Base-by-base conservation (phyloP, 2,113 vertebrate species). In the Euleptes europaea region DNA sequence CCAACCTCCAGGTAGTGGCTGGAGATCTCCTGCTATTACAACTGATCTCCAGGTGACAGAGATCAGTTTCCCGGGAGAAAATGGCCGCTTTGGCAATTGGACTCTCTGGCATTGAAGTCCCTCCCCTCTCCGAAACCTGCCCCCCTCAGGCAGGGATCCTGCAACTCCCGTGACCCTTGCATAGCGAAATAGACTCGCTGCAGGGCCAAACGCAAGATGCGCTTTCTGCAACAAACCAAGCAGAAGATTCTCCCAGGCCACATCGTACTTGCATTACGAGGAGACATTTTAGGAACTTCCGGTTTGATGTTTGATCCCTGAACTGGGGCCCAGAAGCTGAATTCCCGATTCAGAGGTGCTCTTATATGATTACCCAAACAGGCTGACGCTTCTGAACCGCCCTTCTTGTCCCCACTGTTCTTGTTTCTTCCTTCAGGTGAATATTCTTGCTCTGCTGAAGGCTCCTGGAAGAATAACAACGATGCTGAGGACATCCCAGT, bases 391-490 rank as follows among this genome's bases (percentile, higher is more conserved):
- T 57, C 4, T 17, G n/a, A 3, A 1, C 2, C 1, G 26, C 47
- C 7, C 26, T 19, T 35, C 63, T 65, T 26, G 8, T 0, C 78
- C 11, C 82, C 44, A 93, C 38, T 84, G 11, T 85, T n/a, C 26
- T 73, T 31, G 1, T 86, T 31, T 89, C 31, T 57, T 84, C 51
- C 79, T 80, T 4, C 92, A 97, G 97, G 86, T 3, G 54, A 19
- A 4, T 97, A 95, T 33, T 95, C 91, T 66, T 97, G 97, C 91
- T 94, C 94, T 14, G 75, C 95, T 14, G 92, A 96, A 83, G 96
- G 96, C 81, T 87, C 87, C 47, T 97, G 96, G 96, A 92, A 93
- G 87, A 95, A 95, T 42, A 65, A 42, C 75, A 70, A 88, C 1
- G 92, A 85, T 17, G 94, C 87, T 10, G 60, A 70, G 3, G 93